These are phyloP conservation scores for Lepilemur septentrionalis DNA, from an alignment of 2,797 vertebrate species.

Conservation along the genomic window DNA sequence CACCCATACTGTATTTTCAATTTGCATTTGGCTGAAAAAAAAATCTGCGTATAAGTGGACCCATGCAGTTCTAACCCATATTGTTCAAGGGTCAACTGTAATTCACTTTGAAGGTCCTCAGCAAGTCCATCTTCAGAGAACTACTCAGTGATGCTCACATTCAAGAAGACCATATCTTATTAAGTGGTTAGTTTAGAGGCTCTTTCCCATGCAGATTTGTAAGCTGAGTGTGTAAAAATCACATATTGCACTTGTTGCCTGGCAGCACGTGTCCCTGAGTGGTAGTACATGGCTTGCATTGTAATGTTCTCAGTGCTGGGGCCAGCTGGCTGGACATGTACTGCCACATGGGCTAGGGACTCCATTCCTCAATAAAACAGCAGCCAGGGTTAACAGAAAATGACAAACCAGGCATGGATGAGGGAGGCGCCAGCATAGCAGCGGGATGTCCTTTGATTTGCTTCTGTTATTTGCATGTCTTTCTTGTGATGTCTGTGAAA, in stretches of 20 bases:
- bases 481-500: slow-evolving; percentile 78
- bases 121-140: slow-evolving; percentile 49
- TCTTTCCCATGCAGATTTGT: slow-evolving; percentile 76
- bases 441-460: slow-evolving; percentile 74
- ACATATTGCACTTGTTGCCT: slow-evolving; percentile 52
- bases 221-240: slow-evolving; percentile 59
- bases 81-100: not conserved
- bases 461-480: slow-evolving; percentile 80
- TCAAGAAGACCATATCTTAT: slow-evolving; percentile 44
- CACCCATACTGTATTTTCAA: not conserved
- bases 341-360: slow-evolving; percentile 50
- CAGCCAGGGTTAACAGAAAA: slow-evolving; percentile 72
- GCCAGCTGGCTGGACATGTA: slow-evolving; percentile 64
- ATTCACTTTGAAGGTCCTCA: slow-evolving; percentile 46
- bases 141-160: slow-evolving; percentile 3
- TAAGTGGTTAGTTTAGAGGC: slow-evolving; percentile 70
- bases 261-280: slow-evolving; percentile 75
- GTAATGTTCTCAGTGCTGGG: slow-evolving; percentile 53
- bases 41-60: not conserved
- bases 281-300: slow-evolving; percentile 60
- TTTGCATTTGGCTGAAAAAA: not conserved
- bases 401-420: slow-evolving; percentile 69
- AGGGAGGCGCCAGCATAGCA: slow-evolving; percentile 70
- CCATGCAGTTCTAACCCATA: not conserved
- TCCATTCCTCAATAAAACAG: slow-evolving; percentile 66